These are phyloP conservation scores for Syndactyla subalaris DNA, from an alignment of 2,797 vertebrate genomes.

Conservation along the genomic window DNA sequence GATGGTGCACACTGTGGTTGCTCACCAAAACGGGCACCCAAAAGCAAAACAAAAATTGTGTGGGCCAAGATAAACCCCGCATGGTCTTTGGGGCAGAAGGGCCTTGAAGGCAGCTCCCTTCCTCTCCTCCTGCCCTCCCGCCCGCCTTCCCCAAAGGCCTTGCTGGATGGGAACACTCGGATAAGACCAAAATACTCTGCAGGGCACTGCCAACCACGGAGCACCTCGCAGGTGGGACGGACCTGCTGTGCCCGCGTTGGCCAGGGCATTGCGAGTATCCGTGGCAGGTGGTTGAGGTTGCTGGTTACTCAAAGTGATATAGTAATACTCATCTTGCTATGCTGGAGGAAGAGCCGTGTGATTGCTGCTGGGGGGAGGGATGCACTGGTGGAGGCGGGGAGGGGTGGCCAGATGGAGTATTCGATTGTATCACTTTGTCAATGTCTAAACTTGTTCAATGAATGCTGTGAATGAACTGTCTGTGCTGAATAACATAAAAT, in stretches of 20 bases:
- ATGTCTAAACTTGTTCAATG: conserved; percentile 85
- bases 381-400: conserved; percentile 74
- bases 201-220: conserved; percentile 60
- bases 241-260: conserved; percentile 61
- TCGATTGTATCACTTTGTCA: conserved; percentile 93
- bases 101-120: conserved; percentile 37
- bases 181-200: conserved; percentile 59
- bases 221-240: conserved; percentile 61
- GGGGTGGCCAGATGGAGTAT: conserved; percentile 92
- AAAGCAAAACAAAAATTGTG: not conserved
- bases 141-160: conserved; percentile 15
- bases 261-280: conserved; percentile 66
- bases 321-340: conserved; percentile 96
- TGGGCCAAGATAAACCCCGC: not conserved
- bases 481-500: conserved; percentile 99
- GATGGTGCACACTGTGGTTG: not conserved
- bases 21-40: not conserved
- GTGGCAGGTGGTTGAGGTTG: conserved; percentile 84
- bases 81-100: conserved; percentile 34
- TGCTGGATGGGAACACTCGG: not conserved
- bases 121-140: conserved; percentile 22
- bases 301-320: conserved; percentile 98
- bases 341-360: conserved; percentile 81
- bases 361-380: conserved; percentile 74
- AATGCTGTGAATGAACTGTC: conserved; percentile 86